Evolutionary conservation across 2,797 vertebrate species (phyloP).

Genomic region (Rhinophrynus dorsalis): DNA sequence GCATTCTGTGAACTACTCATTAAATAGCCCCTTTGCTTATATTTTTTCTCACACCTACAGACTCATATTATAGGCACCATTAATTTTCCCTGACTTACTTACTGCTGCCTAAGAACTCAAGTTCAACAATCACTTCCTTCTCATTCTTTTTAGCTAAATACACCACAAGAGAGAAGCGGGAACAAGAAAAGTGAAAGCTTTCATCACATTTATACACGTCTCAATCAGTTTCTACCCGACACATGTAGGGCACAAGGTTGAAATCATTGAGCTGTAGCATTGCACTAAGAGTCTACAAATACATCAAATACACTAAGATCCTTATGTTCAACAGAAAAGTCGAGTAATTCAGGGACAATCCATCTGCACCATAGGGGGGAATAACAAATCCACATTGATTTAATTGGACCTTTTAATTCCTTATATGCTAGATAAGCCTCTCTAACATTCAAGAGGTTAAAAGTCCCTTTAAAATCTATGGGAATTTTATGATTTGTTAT

Average conservation of each 20-base stretch:
- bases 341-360: too few relatives aligned
- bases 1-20: constrained; percentile 25
- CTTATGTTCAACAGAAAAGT: too few relatives aligned
- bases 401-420: too few relatives aligned
- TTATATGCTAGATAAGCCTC: too few relatives aligned
- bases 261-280: constrained; percentile 45
- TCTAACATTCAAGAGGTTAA: too few relatives aligned
- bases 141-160: constrained; percentile 35
- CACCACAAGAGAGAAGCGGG: constrained; percentile 22
- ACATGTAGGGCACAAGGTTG: constrained; percentile 41
- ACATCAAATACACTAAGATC: constrained; percentile 45
- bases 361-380: too few relatives aligned
- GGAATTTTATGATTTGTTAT: too few relatives aligned
- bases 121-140: constrained; percentile 32
- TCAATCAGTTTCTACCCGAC: constrained; percentile 42
- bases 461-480: too few relatives aligned
- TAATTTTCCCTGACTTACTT: constrained; percentile 7
- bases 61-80: constrained; percentile 30
- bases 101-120: constrained; percentile 14
- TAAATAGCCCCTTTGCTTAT: constrained; percentile 36
- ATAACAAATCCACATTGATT: too few relatives aligned
- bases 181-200: constrained; percentile 16
- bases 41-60: constrained; percentile 17
- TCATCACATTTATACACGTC: constrained; percentile 41
- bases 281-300: constrained; percentile 33